Evolutionary conservation across 2,797 vertebrate species (phyloP), one percentile per base, ranked within the genome.

Genomic region (Acanthis flammea): DNA sequence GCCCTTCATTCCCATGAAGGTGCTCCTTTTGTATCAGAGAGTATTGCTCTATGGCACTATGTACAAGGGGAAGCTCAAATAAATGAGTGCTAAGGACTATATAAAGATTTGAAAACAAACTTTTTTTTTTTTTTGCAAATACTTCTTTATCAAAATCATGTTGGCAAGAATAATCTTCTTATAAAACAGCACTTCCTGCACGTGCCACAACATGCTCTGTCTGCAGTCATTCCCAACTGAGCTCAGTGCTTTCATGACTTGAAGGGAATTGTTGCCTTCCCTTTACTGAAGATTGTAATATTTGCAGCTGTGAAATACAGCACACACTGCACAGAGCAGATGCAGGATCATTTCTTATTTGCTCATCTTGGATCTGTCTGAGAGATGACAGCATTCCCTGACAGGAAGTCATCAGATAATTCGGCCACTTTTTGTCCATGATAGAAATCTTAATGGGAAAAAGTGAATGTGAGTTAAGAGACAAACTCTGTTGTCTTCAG

Each of bases 121-220:
- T 33, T 30, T 4, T 17, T 60, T 70, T 30, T 17, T 37, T 54
- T 55, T 28, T 54, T 47, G 27, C 77, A 47, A 80, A 77, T 57
- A 14, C 62, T 87, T 77, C 68, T 35, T 86, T 74, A 68, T 92
- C 62, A 88, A 90, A 88, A 48, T 77, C 58, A 16, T 2, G 7
- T 58, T 91, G 88, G 88, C 90, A 90, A 66, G 76, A 88, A 58
- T 44, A 91, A 68, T 79, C 53, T 87, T 79, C 53, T 87, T 76
- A 12, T 4, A 67, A 88, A 93, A 37, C 7, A 65, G 63, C 0
- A 0, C 85, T 90, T 95, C 82, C 73, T 90, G 73, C 70, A 11
- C 60, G 51, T 95, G 88, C 90, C 93, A 95, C 73, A 86, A 45
- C 88, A 66, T 3, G 1, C 37, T 68, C 65, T 83, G 16, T 24